Evolutionary conservation across 1,140 invertebrate genomes (phyloP), one percentile per base, ranked within the genome.

Genomic region (Ceratoteleas bidentatus): DNA sequence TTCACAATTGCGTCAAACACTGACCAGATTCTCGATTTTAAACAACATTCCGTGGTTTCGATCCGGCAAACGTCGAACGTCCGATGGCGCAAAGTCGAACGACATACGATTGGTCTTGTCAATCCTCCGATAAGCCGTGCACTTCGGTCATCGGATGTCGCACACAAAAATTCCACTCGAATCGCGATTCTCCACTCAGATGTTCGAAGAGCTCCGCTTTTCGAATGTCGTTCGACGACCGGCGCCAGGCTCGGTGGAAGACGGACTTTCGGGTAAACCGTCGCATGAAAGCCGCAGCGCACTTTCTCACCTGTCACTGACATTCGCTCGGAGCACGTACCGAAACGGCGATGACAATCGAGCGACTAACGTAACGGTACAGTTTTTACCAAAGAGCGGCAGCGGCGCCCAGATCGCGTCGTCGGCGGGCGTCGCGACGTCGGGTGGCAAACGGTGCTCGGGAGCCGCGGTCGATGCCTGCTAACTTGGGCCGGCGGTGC

Each of bases 381-480:
- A 43, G 16, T 57, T 68, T 40, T 58, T 52, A 45, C n/a, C n/a
- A n/a, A n/a, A n/a, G n/a, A n/a, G n/a, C 66, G 16, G 9, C 45
- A 6, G 13, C 11, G 45, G 43, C 33, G 50, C 34, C n/a, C 34
- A 72, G 58, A 68, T 60, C 61, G 76, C 40, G 47, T 52, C 61
- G 38, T 64, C 64, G 61, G 52, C 68, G 81, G 68, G 68, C 75
- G 84, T 84, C 78, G 73, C 78, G 76, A 84, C 81, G 83, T 74
- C 76, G 79, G 73, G 34, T 75, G 66, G 74, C 84, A 65, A 57
- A 72, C 74, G 70, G 47, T 69, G 45, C 58, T 78, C 69, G 62
- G 75, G 66, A 47, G 53, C 65, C 75, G 84, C 86, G 87, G 85
- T 90, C 89, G 87, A 89, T 90, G 84, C 76, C 64, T 79, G 73